Base-by-base conservation (phyloP, 2,113 vertebrate genomes). In the Candoia aspera region DNA sequence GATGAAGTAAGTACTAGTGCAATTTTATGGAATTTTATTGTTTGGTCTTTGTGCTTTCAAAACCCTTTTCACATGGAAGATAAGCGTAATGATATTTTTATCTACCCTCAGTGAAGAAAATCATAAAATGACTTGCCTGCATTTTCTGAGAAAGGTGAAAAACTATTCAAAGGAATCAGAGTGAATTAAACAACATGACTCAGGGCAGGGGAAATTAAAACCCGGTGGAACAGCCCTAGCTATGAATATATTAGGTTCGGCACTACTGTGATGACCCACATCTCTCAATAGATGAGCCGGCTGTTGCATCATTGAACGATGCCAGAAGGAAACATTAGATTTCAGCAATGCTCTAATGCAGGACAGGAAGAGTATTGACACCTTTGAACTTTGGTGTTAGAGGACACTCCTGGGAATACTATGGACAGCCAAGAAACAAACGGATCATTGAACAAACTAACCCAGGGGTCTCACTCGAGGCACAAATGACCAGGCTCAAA, bases 21-120 rank as follows among this genome's bases (percentile, higher is more conserved):
- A 42, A 79, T 26, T 53, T 68, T 87, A 58, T 55, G 87, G 87
- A n/a, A 37, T 62, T 59, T 60, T 89, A 89, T 68, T 91, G 89
- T 86, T 89, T 55, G 9, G 49, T 86, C 37, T 62, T 91, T 89
- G 84, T 89, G 17, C 90, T 84, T 91, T 79, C 87, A 79, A 86
- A 93, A 53, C 21, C 12, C 84, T 93, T 93, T 91, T 89, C 86
- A 26, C 90, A 79, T 26, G 54, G 33, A 84, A 84, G 89, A 84
- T 0, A 92, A 64, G 84, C 53, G 0, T n/a, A 60, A 24, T 15
- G 21, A 89, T 83, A 84, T 88, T 93, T 93, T 93, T 33, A 3
- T 54, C 23, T 13, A 1, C 6, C 58, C 0, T 64, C 2, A 62
- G 3, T 23, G 4, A 46, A 33, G 8, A 58, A 87, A 88, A 8